Evolutionary conservation across 2,113 vertebrate genomes (phyloP).

Genomic region (Rhabdornis inornatus): DNA sequence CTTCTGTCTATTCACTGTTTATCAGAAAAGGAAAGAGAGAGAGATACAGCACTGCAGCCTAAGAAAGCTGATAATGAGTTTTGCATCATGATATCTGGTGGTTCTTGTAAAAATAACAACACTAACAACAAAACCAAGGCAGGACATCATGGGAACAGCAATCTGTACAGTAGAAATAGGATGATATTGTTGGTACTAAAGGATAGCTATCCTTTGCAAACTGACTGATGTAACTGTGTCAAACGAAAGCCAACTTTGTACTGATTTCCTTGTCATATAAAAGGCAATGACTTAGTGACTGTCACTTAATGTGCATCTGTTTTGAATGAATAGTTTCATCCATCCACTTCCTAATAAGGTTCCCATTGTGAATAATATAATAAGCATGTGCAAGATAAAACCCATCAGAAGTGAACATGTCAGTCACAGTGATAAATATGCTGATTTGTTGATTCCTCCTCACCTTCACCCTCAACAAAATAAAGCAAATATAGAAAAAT

Average conservation of each 20-base stretch:
- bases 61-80: constrained; percentile 12
- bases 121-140: not conserved
- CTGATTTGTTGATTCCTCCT: not conserved
- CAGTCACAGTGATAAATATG: constrained; percentile 23
- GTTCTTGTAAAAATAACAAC: not conserved
- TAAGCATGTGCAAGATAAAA: constrained; percentile 48
- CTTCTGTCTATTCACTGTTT: constrained; percentile 16
- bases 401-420: not conserved
- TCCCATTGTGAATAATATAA: constrained; percentile 16
- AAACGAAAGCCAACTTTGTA: constrained; percentile 40
- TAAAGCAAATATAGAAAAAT: not conserved
- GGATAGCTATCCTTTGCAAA: constrained; percentile 23
- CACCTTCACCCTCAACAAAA: not conserved
- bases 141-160: not conserved
- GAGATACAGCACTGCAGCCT: not conserved
- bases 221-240: constrained; percentile 44
- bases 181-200: not conserved
- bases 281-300: constrained; percentile 44
- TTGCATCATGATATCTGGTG: not conserved
- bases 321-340: constrained; percentile 36
- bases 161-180: not conserved
- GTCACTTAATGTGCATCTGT: constrained; percentile 45
- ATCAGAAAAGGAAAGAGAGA: not conserved
- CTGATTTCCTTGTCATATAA: constrained; percentile 35
- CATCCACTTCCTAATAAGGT: constrained; percentile 26